Percentiles rank a stretch among this genome's conserved stretches.
Evolutionary conservation across 2,888 invertebrate genomes (phyloP).

Genomic region (Protophormia terraenovae): DNA sequence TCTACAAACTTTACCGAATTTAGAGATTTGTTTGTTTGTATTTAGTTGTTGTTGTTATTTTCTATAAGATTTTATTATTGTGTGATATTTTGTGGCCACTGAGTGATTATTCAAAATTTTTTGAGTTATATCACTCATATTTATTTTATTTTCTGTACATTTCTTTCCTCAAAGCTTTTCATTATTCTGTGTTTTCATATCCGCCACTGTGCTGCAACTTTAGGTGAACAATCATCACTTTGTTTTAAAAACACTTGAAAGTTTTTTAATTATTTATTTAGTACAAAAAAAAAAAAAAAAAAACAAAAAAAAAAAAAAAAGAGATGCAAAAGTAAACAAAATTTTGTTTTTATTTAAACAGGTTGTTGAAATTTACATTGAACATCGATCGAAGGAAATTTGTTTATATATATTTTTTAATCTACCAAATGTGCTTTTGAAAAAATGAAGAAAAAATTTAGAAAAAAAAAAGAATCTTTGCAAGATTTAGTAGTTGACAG

Average conservation of each 20-base stretch:
- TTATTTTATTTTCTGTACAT: background rate
- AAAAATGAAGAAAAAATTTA: no score
- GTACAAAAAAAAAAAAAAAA: no score
- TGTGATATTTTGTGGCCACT: background rate
- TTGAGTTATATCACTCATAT: background rate
- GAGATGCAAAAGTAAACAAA: constrained; percentile 25
- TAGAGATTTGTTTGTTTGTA: constrained; percentile 17
- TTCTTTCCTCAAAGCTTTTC: background rate
- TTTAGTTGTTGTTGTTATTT: constrained; percentile 21
- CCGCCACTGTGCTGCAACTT: background rate
- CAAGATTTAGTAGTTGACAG: no score
- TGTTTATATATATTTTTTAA: background rate
- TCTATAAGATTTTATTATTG: constrained; percentile 13
- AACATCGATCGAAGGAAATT: background rate
- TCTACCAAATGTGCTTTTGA: background rate
- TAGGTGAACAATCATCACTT: constrained; percentile 46
- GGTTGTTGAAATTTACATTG: constrained; percentile 34
- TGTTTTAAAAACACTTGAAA: constrained; percentile 37
- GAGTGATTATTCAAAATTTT: background rate
- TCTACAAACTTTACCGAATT: constrained; percentile 16
- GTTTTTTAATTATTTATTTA: constrained; percentile 8
- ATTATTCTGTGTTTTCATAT: background rate
- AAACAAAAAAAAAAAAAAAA: no score
- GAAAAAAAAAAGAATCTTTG: no score
- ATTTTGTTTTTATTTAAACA: constrained; percentile 9